Evolutionary conservation across 2,113 vertebrate genomes (phyloP).

Genomic region (Pipa parva): DNA sequence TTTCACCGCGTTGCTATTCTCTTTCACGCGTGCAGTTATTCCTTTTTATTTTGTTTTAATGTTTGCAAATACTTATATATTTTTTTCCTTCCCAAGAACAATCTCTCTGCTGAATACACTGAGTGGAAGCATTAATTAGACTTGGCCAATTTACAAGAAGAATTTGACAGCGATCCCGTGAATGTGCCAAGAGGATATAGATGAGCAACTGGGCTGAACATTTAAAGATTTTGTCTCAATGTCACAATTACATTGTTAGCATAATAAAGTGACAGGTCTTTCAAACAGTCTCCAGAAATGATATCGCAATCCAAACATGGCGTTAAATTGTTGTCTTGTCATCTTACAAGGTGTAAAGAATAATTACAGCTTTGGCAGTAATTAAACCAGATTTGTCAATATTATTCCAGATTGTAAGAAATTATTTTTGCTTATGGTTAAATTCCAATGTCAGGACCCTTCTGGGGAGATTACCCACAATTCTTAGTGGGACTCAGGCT

Average conservation of each 20-base stretch:
- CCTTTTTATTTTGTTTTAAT: constrained; percentile 6
- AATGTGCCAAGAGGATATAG: constrained; percentile 55
- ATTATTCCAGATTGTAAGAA: no score
- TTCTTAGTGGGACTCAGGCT: no score
- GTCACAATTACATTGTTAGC: constrained; percentile 60
- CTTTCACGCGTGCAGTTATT: no score
- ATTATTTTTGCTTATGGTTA: no score
- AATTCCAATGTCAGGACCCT: no score
- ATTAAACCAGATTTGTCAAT: no score
- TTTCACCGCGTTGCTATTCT: no score
- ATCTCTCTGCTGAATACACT: constrained; percentile 56
- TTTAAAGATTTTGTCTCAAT: constrained; percentile 61
- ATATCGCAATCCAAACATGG: neutral
- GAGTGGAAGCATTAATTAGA: constrained; percentile 58
- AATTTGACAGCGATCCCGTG: constrained; percentile 59
- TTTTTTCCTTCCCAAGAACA: constrained; percentile 12
- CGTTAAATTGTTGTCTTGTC: no score
- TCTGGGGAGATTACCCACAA: no score
- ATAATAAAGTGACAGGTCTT: constrained; percentile 58
- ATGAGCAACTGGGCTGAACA: constrained; percentile 58
- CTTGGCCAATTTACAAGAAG: constrained; percentile 54
- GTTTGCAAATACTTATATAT: constrained; percentile 29
- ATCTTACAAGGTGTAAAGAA: no score
- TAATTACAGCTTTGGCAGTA: no score
- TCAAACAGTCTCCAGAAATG: constrained; percentile 46